A percentile compares a stretch with the other conserved stretches of the same genome.
Conservation (phyloP, 2,113 vertebrate genomes). For the Mormoops blainvillei region DNA sequence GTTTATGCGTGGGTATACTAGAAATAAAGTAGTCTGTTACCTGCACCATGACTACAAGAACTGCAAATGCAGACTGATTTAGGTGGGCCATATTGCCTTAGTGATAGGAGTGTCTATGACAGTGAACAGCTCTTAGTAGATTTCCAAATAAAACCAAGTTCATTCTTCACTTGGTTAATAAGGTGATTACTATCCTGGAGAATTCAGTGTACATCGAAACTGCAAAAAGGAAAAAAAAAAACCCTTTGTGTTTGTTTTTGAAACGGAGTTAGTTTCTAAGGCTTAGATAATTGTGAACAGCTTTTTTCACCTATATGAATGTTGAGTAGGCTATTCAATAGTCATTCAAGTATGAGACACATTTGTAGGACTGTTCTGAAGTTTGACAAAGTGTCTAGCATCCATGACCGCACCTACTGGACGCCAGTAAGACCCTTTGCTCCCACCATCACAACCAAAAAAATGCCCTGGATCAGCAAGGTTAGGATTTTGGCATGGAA, state of each 20-base stretch:
- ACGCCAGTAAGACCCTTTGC: neutral
- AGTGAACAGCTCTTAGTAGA: neutral
- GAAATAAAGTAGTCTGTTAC: neutral
- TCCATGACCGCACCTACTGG: neutral
- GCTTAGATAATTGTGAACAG: neutral
- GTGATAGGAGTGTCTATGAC: neutral
- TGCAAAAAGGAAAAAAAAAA: neutral
- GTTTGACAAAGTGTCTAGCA: neutral
- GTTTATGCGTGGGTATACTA: neutral
- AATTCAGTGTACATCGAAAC: neutral
- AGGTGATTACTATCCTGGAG: neutral
- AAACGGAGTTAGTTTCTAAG: slow-evolving; percentile 1
- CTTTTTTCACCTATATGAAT: neutral
- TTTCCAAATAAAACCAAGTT: neutral
- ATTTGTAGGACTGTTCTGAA: neutral
- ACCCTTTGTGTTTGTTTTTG: neutral
- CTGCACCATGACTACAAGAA: neutral
- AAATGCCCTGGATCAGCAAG: neutral
- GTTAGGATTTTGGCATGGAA: neutral
- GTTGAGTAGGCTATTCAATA: neutral
- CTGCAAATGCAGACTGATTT: neutral
- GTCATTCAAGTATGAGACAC: neutral
- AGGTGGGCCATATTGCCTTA: neutral
- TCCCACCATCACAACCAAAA: neutral
- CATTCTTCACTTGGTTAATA: neutral